These are phyloP conservation scores for Numenius arquata DNA, from an alignment of 2,113 vertebrate genomes.

Conservation along the genomic window DNA sequence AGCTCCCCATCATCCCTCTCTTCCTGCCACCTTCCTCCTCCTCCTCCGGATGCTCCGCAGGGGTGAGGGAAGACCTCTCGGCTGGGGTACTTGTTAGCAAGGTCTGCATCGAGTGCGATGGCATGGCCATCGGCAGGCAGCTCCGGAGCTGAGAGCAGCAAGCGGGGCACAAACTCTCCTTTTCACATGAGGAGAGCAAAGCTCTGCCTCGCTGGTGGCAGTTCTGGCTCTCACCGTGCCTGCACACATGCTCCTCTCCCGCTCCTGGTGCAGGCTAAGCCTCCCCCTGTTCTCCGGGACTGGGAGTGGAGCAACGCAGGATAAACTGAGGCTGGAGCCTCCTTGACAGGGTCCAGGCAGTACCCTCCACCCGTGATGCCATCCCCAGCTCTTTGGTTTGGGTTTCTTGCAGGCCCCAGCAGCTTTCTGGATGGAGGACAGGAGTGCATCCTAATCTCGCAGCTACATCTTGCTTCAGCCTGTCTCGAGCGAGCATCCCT, in stretches of 20 bases:
- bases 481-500: too few species aligned
- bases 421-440: not conserved
- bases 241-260: not conserved
- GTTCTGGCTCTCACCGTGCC: too few species aligned
- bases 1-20: not conserved
- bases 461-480: not conserved
- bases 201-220: not conserved
- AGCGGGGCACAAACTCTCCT: not conserved
- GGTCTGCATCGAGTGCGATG: accelerated
- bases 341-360: too few species aligned
- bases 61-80: not conserved
- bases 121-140: not conserved
- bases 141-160: not conserved
- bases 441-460: not conserved
- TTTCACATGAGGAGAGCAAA: not conserved
- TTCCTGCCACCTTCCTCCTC: not conserved
- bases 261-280: not conserved
- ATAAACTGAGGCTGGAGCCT: not conserved
- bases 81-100: not conserved
- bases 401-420: not conserved
- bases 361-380: not conserved
- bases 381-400: not conserved
- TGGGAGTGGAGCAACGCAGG: not conserved
- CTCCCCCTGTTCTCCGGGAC: too few species aligned
- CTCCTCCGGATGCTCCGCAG: not conserved